phyloP scores from a whole-genome alignment of 2,797 vertebrate genomes.

The Zalophus californianus region DNA sequence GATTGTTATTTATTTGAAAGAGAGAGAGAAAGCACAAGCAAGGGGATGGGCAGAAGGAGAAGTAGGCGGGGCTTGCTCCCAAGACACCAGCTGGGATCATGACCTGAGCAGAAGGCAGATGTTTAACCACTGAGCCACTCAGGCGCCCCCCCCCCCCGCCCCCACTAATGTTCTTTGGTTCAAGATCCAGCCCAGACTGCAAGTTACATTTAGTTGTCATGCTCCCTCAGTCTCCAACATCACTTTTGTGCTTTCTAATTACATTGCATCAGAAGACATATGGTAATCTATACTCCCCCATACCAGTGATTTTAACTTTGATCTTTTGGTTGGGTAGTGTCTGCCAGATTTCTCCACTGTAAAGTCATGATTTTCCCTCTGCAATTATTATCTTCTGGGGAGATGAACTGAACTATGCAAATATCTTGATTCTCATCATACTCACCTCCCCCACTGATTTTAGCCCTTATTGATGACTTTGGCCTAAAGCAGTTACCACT shows the following conservation, averaged over 20 bases:
- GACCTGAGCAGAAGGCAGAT: no score
- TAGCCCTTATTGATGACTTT: not conserved
- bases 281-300: not conserved
- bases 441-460: not conserved
- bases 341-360: not conserved
- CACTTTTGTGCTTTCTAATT: not conserved
- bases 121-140: no score
- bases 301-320: not conserved
- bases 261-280: not conserved
- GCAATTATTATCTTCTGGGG: not conserved
- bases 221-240: not conserved
- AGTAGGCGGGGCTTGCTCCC: no score
- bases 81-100: no score
- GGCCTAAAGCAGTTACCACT: not conserved
- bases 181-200: not conserved
- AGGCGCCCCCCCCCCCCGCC: fast-evolving
- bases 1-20: no score
- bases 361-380: not conserved
- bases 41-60: no score
- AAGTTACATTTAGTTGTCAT: not conserved
- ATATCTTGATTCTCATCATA: not conserved
- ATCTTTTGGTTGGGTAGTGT: not conserved
- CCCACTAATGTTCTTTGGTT: not conserved
- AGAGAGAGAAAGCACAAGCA: no score
- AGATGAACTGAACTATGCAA: not conserved